These are phyloP conservation scores for Trachelipus rathkii DNA, from an alignment of 1,140 invertebrate genomes.

Conservation along the genomic window DNA sequence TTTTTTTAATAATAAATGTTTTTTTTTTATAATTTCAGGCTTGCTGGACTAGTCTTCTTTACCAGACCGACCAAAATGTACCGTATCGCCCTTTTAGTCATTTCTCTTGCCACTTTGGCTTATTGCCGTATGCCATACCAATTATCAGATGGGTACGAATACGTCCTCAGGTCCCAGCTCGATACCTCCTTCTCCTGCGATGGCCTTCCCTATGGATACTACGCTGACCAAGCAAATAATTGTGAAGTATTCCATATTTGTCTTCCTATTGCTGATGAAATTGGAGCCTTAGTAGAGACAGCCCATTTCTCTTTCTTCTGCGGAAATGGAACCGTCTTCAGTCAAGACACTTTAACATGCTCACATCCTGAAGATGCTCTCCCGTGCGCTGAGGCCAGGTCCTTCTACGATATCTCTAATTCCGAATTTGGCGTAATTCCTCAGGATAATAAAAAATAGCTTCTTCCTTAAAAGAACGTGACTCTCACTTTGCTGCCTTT, in stretches of 20 bases:
- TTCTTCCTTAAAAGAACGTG: too few species aligned
- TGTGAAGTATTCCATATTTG: constrained; percentile 27
- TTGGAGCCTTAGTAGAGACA: constrained; percentile 21
- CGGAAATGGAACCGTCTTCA: constrained; percentile 28
- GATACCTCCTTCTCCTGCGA: constrained; percentile 26
- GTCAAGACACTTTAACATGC: constrained; percentile 16
- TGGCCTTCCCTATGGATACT: not conserved
- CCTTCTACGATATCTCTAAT: constrained; percentile 28
- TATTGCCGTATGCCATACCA: constrained; percentile 27
- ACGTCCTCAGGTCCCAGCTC: constrained; percentile 14
- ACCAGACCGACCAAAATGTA: not conserved
- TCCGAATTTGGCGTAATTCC: constrained; percentile 23
- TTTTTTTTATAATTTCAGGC: not conserved
- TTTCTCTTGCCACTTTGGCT: not conserved
- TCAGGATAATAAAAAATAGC: not conserved
- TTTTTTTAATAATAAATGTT: not conserved
- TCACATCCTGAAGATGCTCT: constrained; percentile 16
- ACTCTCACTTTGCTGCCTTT: too few species aligned
- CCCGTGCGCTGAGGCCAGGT: constrained; percentile 21
- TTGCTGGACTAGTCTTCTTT: not conserved
- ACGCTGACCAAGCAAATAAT: constrained; percentile 6
- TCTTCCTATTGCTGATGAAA: constrained; percentile 24
- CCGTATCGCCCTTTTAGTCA: not conserved
- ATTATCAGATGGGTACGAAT: constrained; percentile 24
- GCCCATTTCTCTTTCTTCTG: constrained; percentile 27